Base-by-base conservation (phyloP, 2,113 vertebrate genomes). In the Rutilus rutilus region DNA sequence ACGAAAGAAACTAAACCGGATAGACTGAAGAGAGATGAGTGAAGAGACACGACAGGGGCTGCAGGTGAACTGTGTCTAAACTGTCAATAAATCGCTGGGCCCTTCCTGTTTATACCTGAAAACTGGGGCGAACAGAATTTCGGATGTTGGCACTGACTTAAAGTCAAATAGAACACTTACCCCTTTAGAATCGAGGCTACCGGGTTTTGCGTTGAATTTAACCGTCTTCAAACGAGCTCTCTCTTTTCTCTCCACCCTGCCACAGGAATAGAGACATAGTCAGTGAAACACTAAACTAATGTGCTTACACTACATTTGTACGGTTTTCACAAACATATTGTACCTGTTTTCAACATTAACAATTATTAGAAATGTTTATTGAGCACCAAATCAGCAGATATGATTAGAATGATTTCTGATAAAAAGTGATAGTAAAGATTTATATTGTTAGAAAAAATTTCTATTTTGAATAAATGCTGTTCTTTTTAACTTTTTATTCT, bases 171-270 rank as follows among this genome's bases (percentile, higher is more conserved):
- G 12, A 65, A 14, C 91, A 96, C 97, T 83, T 93, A 99, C 98
- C 97, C 95, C 97, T 96, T 98, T 99, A 65, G 96, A 96, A 92
- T 99, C 98, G 78, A 97, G 96, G 10, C 97, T 95, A 82, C 97
- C 98, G 4, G 96, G 96, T 76, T 96, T 98, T 0, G 98, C 95
- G 1, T 99, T 99, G 94, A 99, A 99, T 89, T 99, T 99, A 91
- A 99, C 98, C 0, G 98, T 99, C 95, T 99, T 99, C 86, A 99
- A 96, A 75, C 97, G 96, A 4, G 98, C 96, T 60, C 97, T 95
- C 86, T 99, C 98, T 91, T 99, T 99, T 86, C 98, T 96, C 90
- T 99, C 98, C 89, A 99, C 97, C 89, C 98, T 99, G 93, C 39
- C 80, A 77, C 17, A 33, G 47, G 19, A 54, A 47, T 4, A 47